Evolutionary conservation across 1,140 invertebrate genomes (phyloP).

Genomic region (Diabrotica virgifera): DNA sequence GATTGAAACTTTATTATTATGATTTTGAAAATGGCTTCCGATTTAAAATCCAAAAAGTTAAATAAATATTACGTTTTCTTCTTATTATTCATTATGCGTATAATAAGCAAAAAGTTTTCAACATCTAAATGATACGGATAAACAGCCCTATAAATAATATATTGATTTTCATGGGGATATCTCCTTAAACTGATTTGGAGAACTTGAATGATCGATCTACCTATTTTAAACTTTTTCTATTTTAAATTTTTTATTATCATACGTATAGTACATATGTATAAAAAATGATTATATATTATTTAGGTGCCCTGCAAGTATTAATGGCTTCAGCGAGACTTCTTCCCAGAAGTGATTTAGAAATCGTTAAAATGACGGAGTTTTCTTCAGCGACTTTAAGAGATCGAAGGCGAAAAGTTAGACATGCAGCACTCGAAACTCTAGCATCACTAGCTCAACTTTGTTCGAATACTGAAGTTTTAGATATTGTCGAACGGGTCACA

Average conservation of each 20-base stretch:
- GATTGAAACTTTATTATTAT: too few species aligned
- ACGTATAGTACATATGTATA: background rate
- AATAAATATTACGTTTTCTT: too few species aligned
- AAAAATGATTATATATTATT: slow-evolving; percentile 13
- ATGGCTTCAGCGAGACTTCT: slow-evolving; percentile 75
- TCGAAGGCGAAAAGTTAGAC: slow-evolving; percentile 69
- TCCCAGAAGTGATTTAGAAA: slow-evolving; percentile 77
- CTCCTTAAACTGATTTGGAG: background rate
- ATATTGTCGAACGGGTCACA: slow-evolving; percentile 50
- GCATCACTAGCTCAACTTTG: slow-evolving; percentile 74
- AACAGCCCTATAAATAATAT: too few species aligned
- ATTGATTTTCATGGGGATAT: background rate
- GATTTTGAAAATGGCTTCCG: too few species aligned
- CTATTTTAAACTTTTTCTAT: slow-evolving; percentile 1
- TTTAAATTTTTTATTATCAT: background rate
- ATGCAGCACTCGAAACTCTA: slow-evolving; percentile 76
- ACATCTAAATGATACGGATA: too few species aligned
- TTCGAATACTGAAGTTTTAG: slow-evolving; percentile 52
- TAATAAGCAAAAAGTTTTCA: too few species aligned
- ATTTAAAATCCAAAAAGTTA: too few species aligned
- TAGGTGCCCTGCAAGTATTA: slow-evolving; percentile 71
- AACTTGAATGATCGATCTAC: slow-evolving; percentile 2
- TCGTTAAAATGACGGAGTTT: slow-evolving; percentile 57
- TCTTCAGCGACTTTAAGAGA: slow-evolving; percentile 62
- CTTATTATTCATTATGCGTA: too few species aligned